These are phyloP conservation scores for Nebria ingens DNA, from an alignment of 1,140 invertebrate species.

Conservation along the genomic window DNA sequence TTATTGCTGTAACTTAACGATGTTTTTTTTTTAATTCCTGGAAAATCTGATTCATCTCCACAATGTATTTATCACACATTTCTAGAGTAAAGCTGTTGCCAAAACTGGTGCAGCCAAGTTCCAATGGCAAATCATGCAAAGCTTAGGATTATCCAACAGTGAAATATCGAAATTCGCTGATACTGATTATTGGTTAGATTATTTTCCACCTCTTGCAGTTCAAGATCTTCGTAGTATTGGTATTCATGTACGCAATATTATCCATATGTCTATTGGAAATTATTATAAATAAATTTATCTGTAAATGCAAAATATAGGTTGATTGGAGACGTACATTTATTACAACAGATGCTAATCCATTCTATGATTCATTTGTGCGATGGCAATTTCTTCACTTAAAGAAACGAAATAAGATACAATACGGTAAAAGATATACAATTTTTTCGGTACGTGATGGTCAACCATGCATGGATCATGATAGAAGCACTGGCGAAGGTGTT, in stretches of 20 bases:
- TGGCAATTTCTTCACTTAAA: conserved; percentile 95
- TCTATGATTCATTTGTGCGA: conserved; percentile 93
- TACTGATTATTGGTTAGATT: conserved; percentile 84
- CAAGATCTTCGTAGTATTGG: conserved; percentile 83
- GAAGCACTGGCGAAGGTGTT: conserved; percentile 91
- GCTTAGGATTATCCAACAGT: conserved; percentile 77
- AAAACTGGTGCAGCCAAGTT: conserved; percentile 85
- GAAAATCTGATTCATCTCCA: conserved; percentile 10
- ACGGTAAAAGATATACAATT: conserved; percentile 95
- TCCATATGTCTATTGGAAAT: background rate
- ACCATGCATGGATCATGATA: conserved; percentile 99
- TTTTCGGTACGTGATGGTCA: conserved; percentile 95
- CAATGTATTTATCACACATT: conserved; percentile 25
- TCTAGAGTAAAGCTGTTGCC: conserved; percentile 89
- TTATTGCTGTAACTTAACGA: background rate
- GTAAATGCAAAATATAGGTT: conserved; percentile 43
- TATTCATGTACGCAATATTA: conserved; percentile 59
- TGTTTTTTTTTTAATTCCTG: background rate
- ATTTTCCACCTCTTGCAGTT: conserved; percentile 88
- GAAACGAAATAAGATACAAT: conserved; percentile 81
- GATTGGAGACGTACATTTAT: conserved; percentile 97
- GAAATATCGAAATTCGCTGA: conserved; percentile 93
- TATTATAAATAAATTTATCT: conserved; percentile 15
- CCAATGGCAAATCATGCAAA: conserved; percentile 99
- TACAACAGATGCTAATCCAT: conserved; percentile 96